These are phyloP conservation scores for Corythornis leucogaster DNA, from an alignment of 2,797 vertebrate species.

Conservation along the genomic window DNA sequence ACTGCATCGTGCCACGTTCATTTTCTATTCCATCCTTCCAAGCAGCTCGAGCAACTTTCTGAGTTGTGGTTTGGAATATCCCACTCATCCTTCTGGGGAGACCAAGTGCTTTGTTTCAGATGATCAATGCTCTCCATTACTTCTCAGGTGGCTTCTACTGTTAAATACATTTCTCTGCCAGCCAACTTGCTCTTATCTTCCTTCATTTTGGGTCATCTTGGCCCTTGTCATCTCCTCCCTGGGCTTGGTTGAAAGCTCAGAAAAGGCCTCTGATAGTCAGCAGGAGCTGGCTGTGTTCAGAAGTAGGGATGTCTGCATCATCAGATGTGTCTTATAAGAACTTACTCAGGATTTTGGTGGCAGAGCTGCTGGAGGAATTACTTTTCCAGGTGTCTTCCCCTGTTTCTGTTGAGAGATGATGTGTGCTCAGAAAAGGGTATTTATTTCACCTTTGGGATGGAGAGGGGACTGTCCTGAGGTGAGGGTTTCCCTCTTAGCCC, in stretches of 20 bases:
- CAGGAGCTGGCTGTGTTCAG: not conserved
- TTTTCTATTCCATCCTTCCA: not conserved
- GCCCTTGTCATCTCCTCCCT: not conserved
- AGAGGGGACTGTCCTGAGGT: fast-evolving
- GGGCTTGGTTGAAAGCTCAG: not conserved
- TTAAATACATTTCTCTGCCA: not conserved
- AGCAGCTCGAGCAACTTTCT: not conserved
- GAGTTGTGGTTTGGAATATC: fast-evolving
- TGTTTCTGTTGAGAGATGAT: fast-evolving
- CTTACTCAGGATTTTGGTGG: not conserved
- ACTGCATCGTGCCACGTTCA: not conserved
- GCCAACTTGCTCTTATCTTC: not conserved
- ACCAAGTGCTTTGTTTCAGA: not conserved
- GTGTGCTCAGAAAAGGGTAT: fast-evolving
- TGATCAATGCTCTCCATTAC: fast-evolving
- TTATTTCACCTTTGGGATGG: not conserved
- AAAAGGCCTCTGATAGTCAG: not conserved
- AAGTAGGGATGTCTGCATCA: not conserved
- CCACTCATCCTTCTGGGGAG: fast-evolving
- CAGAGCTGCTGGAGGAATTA: not conserved
- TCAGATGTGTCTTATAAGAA: not conserved
- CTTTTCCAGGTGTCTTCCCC: not conserved
- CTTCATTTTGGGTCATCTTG: not conserved
- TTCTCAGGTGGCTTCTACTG: not conserved
- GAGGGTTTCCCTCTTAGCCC: not conserved